Evolutionary conservation across 1,140 invertebrate species (phyloP).

Genomic region (Megalonaias nervosa): DNA sequence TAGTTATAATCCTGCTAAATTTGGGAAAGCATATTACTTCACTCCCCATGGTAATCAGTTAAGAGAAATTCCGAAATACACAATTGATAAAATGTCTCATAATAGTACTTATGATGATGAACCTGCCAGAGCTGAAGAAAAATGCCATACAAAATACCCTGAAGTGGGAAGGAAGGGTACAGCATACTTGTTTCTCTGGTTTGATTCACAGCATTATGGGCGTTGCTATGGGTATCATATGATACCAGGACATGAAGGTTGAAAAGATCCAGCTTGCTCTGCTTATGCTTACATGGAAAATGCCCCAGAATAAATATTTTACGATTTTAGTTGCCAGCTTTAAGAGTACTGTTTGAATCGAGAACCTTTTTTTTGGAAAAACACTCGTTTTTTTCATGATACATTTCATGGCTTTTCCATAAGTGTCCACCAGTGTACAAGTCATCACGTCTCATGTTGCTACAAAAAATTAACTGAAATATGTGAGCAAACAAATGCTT

Average conservation of each 20-base stretch:
- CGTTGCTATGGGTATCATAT: neutral
- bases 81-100: constrained; percentile 14
- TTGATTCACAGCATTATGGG: neutral
- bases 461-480: constrained; percentile 11
- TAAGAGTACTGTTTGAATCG: constrained; percentile 18
- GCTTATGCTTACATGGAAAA: constrained; percentile 7
- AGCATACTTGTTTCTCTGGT: constrained; percentile 16
- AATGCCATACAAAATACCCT: constrained; percentile 14
- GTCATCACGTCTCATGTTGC: neutral
- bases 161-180: constrained; percentile 5
- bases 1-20: constrained; percentile 16
- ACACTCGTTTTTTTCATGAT: constrained; percentile 16
- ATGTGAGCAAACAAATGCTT: constrained; percentile 17
- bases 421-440: constrained; percentile 7
- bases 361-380: constrained; percentile 8
- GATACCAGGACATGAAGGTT: constrained; percentile 9
- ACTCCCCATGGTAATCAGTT: constrained; percentile 1
- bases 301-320: constrained; percentile 16
- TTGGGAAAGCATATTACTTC: constrained; percentile 18
- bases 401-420: constrained; percentile 19
- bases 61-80: constrained; percentile 4
- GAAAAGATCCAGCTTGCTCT: constrained; percentile 13
- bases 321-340: constrained; percentile 14
- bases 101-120: neutral
- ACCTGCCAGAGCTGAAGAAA: neutral